These are phyloP conservation scores for Sitobion miscanthi DNA, from an alignment of 1,140 invertebrate species.

Conservation along the genomic window DNA sequence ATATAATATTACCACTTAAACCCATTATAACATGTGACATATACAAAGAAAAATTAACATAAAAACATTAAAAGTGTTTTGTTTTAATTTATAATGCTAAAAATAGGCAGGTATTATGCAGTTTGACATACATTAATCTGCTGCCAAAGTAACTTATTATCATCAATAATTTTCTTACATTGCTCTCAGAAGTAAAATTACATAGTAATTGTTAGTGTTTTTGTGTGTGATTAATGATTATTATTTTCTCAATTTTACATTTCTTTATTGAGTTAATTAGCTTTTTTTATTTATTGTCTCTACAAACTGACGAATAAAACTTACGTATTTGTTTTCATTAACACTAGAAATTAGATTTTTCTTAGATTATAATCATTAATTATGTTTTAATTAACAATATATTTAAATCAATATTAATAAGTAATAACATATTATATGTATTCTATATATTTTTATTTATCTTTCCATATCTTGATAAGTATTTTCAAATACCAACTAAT, in stretches of 20 bases:
- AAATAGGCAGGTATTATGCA: neutral
- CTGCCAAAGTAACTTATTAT: neutral
- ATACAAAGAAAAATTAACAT: slow-evolving; percentile 14
- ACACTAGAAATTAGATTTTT: slow-evolving; percentile 31
- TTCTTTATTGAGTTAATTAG: slow-evolving; percentile 2
- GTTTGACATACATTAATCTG: neutral
- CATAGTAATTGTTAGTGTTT: slow-evolving; percentile 16
- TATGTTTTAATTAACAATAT: slow-evolving; percentile 25
- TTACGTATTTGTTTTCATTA: slow-evolving; percentile 32
- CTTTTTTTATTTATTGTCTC: neutral
- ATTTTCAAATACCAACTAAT: neutral
- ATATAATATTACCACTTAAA: neutral
- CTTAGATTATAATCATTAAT: slow-evolving; percentile 11
- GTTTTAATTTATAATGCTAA: neutral
- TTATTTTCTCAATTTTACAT: slow-evolving; percentile 11
- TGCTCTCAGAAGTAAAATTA: neutral
- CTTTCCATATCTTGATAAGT: neutral
- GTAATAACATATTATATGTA: neutral
- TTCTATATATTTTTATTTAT: neutral
- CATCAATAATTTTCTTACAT: neutral
- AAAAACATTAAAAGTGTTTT: neutral
- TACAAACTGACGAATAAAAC: neutral
- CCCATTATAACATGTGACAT: neutral
- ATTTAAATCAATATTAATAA: slow-evolving; percentile 34
- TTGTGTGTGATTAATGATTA: slow-evolving; percentile 32